phyloP scores from a whole-genome alignment of 2,797 vertebrate species.

The Rousettus madagascariensis region DNA sequence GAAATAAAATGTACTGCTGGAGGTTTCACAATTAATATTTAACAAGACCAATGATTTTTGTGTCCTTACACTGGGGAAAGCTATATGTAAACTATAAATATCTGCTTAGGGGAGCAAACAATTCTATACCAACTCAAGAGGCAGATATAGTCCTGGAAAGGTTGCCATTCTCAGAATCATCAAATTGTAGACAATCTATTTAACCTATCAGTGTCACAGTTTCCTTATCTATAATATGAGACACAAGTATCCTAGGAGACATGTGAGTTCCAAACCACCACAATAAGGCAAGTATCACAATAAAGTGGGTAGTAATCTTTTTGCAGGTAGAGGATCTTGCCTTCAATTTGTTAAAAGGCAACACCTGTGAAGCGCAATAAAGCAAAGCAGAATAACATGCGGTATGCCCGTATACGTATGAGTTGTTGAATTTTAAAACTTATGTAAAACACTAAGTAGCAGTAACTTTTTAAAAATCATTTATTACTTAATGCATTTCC shows the following conservation, averaged over 20 bases:
- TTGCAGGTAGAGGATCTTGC: neutral
- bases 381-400: neutral
- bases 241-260: neutral
- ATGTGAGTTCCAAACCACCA: neutral
- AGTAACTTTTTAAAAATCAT: neutral
- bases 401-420: neutral
- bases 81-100: neutral
- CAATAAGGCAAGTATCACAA: neutral
- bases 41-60: neutral
- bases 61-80: neutral
- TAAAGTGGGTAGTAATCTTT: neutral
- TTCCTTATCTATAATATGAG: neutral
- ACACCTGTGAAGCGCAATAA: neutral
- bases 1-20: neutral
- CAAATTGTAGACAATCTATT: neutral
- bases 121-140: neutral
- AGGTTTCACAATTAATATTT: slow-evolving; percentile 14
- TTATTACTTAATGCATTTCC: neutral
- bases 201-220: neutral
- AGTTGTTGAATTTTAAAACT: slow-evolving; percentile 7
- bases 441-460: neutral
- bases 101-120: neutral
- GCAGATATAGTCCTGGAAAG: slow-evolving; percentile 34
- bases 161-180: slow-evolving; percentile 1
- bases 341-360: neutral